phyloP scores from a whole-genome alignment of 2,888 invertebrate genomes.

The Gortyna flavago region DNA sequence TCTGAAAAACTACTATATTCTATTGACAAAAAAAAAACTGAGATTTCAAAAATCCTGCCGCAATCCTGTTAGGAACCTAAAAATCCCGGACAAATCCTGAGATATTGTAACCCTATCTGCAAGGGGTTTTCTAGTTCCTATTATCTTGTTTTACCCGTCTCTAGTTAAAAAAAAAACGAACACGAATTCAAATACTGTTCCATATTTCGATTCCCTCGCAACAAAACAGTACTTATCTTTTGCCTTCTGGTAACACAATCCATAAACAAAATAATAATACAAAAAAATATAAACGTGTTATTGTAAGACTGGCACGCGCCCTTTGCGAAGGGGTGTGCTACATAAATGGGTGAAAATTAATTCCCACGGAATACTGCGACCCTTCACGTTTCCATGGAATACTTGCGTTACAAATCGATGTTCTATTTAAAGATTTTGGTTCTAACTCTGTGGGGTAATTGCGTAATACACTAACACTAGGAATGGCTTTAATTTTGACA shows the following conservation, averaged over 20 bases:
- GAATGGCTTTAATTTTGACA: not conserved
- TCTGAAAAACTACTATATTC: too few species aligned
- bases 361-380: constrained; percentile 69
- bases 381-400: constrained; percentile 50
- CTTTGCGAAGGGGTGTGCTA: constrained; percentile 52
- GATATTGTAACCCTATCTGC: too few species aligned
- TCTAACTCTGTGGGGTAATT: not conserved
- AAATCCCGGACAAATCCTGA: too few species aligned
- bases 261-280: constrained; percentile 22
- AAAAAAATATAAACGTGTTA: constrained; percentile 56
- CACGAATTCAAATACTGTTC: constrained; percentile 14
- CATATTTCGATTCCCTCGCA: constrained; percentile 20
- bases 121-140: not conserved
- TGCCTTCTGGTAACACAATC: constrained; percentile 23
- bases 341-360: constrained; percentile 47
- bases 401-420: constrained; percentile 37
- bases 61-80: too few species aligned
- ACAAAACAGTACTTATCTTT: constrained; percentile 11
- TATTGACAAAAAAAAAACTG: too few species aligned
- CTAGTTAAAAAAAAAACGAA: not conserved
- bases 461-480: not conserved
- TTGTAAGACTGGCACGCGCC: constrained; percentile 67
- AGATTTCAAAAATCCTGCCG: too few species aligned
- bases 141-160: not conserved
- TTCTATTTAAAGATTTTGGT: constrained; percentile 10